Base-by-base conservation (phyloP, 2,888 invertebrate species). In the Mycogona germanica region DNA sequence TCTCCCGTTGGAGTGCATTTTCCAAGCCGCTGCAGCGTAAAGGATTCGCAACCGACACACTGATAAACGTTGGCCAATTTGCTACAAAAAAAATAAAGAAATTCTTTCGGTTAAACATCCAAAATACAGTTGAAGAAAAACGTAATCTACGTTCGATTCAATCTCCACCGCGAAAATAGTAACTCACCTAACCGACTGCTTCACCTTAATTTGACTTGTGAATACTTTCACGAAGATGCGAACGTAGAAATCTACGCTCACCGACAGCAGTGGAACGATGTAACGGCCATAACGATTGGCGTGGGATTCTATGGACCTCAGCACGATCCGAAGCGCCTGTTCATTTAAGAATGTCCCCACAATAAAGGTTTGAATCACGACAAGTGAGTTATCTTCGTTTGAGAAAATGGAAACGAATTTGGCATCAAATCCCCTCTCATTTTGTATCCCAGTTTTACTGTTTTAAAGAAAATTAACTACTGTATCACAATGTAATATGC, bases 221-320 rank as follows among this genome's bases (percentile, higher is more conserved):
- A 77, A 80, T 0, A 99, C 74, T 63, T 81, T 79, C 1, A 98
- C 88, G 69, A 97, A 95, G 7, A 97, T 82, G 56, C 98, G 75
- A 37, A 97, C 80, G 68, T 98, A 98, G 73, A 98, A 99, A 70
- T 99, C 98, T 0, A 85, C 88, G 23, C 93, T 93, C 59, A 98
- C 70, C 26, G 89, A 89, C 2, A 98, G 68, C 41, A 97, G 66
- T 0, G 98, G 98, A 40, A 81, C 81, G 61, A 95, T 93, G 69
- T 91, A 93, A 58, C 89, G 78, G 3, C 91, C 86, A 70, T 98
- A 92, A 29, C 91, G 78, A 65, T 87, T 92, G 0, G 98, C 97
- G 64, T 91, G 88, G 0, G 82, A 77, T 65, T 96, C 89, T 59
- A 99, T 84, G 61, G 84, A 81, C 64, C 89, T 86, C 23, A 98